Evolutionary conservation across 2,888 invertebrate genomes (phyloP), one percentile per base, ranked within the genome.

Genomic region (Stenurella melanura): DNA sequence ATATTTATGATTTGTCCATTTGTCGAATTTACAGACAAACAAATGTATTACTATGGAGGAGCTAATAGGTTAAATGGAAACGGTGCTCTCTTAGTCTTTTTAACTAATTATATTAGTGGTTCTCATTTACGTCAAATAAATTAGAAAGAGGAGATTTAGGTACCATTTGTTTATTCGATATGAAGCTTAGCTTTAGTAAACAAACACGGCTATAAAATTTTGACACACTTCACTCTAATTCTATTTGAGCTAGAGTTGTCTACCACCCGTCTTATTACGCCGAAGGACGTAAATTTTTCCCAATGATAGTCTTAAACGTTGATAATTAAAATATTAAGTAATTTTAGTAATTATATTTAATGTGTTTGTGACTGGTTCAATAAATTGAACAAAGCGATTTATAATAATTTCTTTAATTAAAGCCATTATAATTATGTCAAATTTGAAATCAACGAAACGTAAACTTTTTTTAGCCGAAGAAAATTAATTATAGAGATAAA

Each of bases 1-100:
- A 54, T 66, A 58, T 77, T 70, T 78, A 75, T 68, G 68, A 80
- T 74, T 74, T 80, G 50, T 54, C 50, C 72, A 72, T 72, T 72
- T 67, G 80, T 80, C 78, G 73, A 78, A 80, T 80, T 78, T 76
- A 80, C 80, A 73, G 75, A 73, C 76, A 78, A 78, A 80, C 78
- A 78, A 67, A 63, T 26, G 34, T 64, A 69, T 69, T 63, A 63
- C 63, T 63, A 72, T 72, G 72, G 38, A 72, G 50, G 26, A 72
- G 72, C 72, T 72, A 72, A 72, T 72, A 72, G 72, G 63, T 17
- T 72, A 72, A 72, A 72, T 72, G 72, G 72, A 72, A 72, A 63
- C 72, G 63, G 61, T 71, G 50, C 61, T 71, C 50, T 71, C 71
- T 21, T 50, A 71, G 61, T 63, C 63, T 72, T 61, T 70, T 54